Percentiles rank a stretch among this genome's conserved stretches.
These are phyloP conservation scores for Steatornis caripensis DNA, from an alignment of 2,113 vertebrate species.

Conservation along the genomic window DNA sequence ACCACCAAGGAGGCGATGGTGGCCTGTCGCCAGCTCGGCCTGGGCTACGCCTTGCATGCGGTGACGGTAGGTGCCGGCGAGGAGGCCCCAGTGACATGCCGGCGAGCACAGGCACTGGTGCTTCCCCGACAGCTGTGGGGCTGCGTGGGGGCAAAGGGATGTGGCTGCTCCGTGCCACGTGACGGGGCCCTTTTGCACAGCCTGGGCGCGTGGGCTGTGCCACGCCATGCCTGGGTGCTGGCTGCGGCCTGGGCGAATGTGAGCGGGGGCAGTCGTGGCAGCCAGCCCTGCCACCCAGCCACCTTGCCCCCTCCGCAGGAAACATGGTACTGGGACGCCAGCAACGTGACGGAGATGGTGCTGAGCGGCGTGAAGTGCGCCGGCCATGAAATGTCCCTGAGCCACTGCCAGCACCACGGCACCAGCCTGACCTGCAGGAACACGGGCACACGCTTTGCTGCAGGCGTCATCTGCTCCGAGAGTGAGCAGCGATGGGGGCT, in stretches of 20 bases:
- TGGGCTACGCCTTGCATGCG: constrained; percentile 87
- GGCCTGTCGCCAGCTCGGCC: constrained; percentile 85
- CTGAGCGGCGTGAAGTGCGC: constrained; percentile 91
- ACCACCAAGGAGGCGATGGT: constrained; percentile 87
- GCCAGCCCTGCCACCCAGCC: neutral
- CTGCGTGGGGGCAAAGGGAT: neutral
- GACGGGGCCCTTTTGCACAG: neutral
- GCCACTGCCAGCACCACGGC: constrained; percentile 86
- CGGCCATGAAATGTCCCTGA: constrained; percentile 86
- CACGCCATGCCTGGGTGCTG: neutral
- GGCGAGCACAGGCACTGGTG: accelerated
- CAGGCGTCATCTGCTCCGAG: constrained; percentile 96
- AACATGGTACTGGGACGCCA: constrained; percentile 98
- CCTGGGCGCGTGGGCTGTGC: accelerated
- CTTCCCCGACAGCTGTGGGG: no score
- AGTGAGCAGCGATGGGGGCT: constrained; percentile 87
- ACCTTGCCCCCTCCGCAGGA: constrained; percentile 78
- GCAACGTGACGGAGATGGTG: constrained; percentile 89
- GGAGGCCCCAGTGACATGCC: neutral
- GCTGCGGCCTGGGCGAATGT: no score
- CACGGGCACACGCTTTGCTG: constrained; percentile 80
- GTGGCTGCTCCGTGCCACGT: accelerated
- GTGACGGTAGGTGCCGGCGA: constrained; percentile 79
- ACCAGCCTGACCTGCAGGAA: constrained; percentile 83
- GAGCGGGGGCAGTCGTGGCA: accelerated